phyloP scores from a whole-genome alignment of 2,888 invertebrate genomes.

The Lasioglossum pauxillum region DNA sequence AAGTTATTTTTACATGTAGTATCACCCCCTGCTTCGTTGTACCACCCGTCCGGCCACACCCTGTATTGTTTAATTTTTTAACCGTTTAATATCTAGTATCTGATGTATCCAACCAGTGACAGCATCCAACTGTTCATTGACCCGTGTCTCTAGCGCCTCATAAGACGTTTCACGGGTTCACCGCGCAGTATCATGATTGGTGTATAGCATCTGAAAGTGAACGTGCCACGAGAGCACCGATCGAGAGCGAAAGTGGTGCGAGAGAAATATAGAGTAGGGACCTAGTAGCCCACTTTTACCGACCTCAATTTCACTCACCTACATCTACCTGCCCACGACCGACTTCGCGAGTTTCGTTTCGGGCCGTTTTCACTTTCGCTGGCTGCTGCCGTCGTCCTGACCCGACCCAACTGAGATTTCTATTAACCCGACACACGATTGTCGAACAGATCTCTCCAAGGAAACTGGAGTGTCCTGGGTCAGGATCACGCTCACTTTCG shows the following conservation, averaged over 20 bases:
- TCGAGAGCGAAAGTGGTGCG: constrained; percentile 51
- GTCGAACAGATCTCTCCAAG: constrained; percentile 55
- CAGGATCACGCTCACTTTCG: constrained; percentile 70
- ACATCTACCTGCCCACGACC: constrained; percentile 45
- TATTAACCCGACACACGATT: constrained; percentile 60
- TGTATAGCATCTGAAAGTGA: constrained; percentile 32
- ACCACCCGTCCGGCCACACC: no score
- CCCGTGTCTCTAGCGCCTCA: neutral
- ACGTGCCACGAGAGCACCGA: constrained; percentile 22
- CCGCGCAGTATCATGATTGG: neutral
- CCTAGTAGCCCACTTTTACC: constrained; percentile 69
- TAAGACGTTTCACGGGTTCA: neutral
- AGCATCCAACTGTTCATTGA: neutral
- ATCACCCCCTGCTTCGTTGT: no score
- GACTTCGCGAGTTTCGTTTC: constrained; percentile 57
- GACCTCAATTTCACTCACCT: constrained; percentile 68
- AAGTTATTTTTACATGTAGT: no score
- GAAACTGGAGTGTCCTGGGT: constrained; percentile 67
- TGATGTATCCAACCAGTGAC: neutral
- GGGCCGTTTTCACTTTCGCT: constrained; percentile 71
- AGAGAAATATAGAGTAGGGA: constrained; percentile 56
- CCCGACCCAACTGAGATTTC: constrained; percentile 70
- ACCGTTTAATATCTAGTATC: no score
- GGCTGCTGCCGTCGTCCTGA: constrained; percentile 58
- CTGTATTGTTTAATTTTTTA: no score